Evolutionary conservation across 2,888 invertebrate species (phyloP).

Genomic region (Thymelicus sylvestris): DNA sequence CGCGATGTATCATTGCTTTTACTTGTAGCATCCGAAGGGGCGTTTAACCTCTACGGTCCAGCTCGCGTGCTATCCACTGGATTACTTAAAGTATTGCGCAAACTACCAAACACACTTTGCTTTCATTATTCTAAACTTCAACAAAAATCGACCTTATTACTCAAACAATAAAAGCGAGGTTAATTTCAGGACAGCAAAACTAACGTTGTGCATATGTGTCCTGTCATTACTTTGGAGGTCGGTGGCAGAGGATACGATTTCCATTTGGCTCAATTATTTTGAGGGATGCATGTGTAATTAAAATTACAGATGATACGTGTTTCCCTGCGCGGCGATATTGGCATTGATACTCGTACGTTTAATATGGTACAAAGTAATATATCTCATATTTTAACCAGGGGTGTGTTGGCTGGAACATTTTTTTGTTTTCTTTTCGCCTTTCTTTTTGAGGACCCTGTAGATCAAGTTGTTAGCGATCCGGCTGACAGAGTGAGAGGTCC

Average conservation of each 20-base stretch:
- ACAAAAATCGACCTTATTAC: not conserved
- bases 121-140: slow-evolving; percentile 13
- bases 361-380: not conserved
- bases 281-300: slow-evolving; percentile 45
- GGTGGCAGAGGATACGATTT: slow-evolving; percentile 69
- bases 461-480: no score
- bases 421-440: no score
- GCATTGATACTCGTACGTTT: not conserved
- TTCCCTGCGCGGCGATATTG: slow-evolving; percentile 16
- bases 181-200: not conserved
- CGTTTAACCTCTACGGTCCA: slow-evolving; percentile 59
- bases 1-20: slow-evolving; percentile 78
- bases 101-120: slow-evolving; percentile 18
- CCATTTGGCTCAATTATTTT: slow-evolving; percentile 61
- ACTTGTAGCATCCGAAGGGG: slow-evolving; percentile 74
- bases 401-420: not conserved
- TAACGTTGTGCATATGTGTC: slow-evolving; percentile 56
- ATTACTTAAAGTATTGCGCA: slow-evolving; percentile 62
- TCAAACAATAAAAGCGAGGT: slow-evolving; percentile 1
- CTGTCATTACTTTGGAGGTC: slow-evolving; percentile 74
- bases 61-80: slow-evolving; percentile 56
- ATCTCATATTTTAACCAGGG: not conserved
- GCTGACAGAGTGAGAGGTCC: no score
- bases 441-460: no score
- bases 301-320: slow-evolving; percentile 32